Evolutionary conservation across 2,113 vertebrate genomes (phyloP).

Genomic region (Vulpes lagopus): DNA sequence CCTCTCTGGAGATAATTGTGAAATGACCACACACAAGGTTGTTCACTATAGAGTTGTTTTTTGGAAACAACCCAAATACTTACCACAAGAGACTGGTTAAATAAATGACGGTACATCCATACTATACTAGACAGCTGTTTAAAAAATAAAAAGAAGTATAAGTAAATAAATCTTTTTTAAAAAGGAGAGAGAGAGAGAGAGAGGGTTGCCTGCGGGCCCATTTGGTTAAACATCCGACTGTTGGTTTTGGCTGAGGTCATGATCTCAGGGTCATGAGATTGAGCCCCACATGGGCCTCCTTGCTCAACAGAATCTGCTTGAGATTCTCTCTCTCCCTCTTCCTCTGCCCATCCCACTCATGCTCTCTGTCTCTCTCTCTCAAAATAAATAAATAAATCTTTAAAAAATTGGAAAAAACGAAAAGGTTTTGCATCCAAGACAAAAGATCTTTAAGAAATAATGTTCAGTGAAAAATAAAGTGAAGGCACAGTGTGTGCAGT

Average conservation of each 20-base stretch:
- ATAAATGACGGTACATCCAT: neutral
- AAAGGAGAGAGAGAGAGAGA: too few relatives aligned
- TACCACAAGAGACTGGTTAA: neutral
- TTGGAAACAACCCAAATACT: neutral
- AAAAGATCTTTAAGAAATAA: neutral
- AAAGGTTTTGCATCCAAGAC: neutral
- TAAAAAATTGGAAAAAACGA: too few relatives aligned
- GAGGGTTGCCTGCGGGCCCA: neutral
- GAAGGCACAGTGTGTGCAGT: too few relatives aligned
- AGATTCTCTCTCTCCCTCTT: neutral
- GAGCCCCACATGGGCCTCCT: neutral
- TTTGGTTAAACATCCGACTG: neutral
- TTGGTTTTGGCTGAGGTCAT: neutral
- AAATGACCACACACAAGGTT: neutral
- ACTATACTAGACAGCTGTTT: neutral
- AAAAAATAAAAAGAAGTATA: neutral
- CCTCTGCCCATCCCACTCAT: too few relatives aligned
- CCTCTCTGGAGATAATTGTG: neutral
- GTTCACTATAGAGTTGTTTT: neutral
- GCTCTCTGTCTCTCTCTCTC: too few relatives aligned
- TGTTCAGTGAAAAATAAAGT: neutral
- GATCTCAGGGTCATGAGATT: neutral
- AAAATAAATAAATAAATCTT: too few relatives aligned
- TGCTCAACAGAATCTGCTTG: neutral
- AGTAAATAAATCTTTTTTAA: neutral